Base-by-base conservation (phyloP, 2,113 vertebrate species). In the Oceanites oceanicus region DNA sequence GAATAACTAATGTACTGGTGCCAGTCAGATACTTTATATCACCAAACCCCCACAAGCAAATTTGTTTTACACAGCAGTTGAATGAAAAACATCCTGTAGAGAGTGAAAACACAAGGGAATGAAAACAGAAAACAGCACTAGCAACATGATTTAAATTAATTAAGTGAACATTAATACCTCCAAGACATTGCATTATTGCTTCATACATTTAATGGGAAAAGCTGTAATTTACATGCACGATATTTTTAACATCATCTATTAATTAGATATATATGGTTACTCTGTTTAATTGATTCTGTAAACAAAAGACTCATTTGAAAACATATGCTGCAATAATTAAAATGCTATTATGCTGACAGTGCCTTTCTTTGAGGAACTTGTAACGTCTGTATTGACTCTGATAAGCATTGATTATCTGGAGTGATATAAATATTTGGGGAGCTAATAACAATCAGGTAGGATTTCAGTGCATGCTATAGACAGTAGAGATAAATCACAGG, bases 391-490 rank as follows among this genome's bases (percentile, higher is more conserved):
- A 98, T 98, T 97, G 97, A 97, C 97, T 96, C 90, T 95, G 98
- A 98, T 98, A 98, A 98, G 97, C 97, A 98, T 98, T 98, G 98
- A 98, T 98, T 98, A 98, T 97, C 96, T 97, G 40, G 40, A 94
- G 84, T 15, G 96, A 98, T 97, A 97, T 98, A 98, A 98, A 98
- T 98, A 98, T 98, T 98, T 97, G 95, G 95, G 96, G 86, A 98
- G 95, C 95, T 98, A 97, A 97, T 98, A 97, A 97, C 97, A 97
- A 97, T 97, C 96, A 96, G 92, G 88, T 97, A 96, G 97, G 90
- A 94, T 96, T 97, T 97, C 97, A 97, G 95, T 58, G 44, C 92
- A 71, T 73, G 86, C 94, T 94, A 95, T 96, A 96, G 96, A 93
- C 93, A 96, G 96, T 95, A 36, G 42, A 97, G 95, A 98, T 98